Evolutionary conservation across 2,888 invertebrate genomes (phyloP).

Genomic region (Anorthoa munda): DNA sequence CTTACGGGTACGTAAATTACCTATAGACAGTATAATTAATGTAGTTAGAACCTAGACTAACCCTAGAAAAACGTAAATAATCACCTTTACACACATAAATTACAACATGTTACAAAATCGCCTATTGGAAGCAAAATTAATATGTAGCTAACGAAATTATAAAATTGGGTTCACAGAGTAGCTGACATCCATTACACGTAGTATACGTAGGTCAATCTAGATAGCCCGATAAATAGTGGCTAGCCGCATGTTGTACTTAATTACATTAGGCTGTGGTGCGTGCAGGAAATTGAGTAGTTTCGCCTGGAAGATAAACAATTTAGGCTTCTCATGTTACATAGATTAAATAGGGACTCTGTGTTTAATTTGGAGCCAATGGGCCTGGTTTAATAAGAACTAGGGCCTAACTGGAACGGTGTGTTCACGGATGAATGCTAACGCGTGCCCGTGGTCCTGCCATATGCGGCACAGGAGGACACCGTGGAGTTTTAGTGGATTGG

Average conservation of each 20-base stretch:
- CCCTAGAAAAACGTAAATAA: constrained; percentile 15
- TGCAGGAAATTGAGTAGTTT: constrained; percentile 51
- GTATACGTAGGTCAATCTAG: constrained; percentile 52
- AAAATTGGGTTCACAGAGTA: constrained; percentile 31
- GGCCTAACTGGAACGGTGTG: not conserved
- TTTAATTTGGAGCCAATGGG: constrained; percentile 3
- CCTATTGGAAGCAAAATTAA: constrained; percentile 32
- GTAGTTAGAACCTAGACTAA: not conserved
- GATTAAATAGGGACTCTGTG: constrained; percentile 4
- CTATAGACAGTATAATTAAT: not conserved
- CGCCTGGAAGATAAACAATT: constrained; percentile 37
- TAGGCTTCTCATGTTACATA: constrained; percentile 25
- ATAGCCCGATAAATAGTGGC: constrained; percentile 38
- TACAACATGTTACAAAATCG: constrained; percentile 28
- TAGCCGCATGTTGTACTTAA: constrained; percentile 52
- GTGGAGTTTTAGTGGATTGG: no score
- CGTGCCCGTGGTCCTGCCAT: no score
- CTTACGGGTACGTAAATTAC: not conserved
- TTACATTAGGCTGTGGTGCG: constrained; percentile 52
- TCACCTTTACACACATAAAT: constrained; percentile 1
- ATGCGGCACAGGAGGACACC: no score
- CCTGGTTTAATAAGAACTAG: not conserved
- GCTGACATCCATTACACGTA: not conserved
- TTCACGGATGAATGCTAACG: no score
- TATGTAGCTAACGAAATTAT: constrained; percentile 35